Conservation (phyloP, 53 echinoderm and acorn worm genomes). For the Hippasteria phrygiana region DNA sequence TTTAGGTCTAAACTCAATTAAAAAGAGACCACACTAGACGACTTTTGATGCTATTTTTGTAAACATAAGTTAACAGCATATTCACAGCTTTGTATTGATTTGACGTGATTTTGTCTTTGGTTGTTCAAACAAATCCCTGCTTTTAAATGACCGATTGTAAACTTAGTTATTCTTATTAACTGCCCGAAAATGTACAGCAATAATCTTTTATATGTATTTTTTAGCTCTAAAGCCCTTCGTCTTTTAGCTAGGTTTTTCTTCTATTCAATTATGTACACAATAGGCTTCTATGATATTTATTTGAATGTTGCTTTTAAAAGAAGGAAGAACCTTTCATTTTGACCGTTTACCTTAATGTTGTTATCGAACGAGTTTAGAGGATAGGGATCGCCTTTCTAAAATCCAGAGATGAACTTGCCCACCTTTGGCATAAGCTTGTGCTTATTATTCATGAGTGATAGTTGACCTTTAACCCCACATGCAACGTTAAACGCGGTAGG, state of each 20-base stretch:
- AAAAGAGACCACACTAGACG: not conserved
- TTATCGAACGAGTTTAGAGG: not conserved
- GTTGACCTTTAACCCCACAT: too few species aligned
- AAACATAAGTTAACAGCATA: too few species aligned
- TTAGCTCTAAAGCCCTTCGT: slow-evolving; percentile 1
- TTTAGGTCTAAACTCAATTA: too few species aligned
- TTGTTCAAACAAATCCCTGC: not conserved
- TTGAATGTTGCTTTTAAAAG: slow-evolving; percentile 36
- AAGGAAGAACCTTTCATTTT: not conserved
- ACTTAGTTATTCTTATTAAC: not conserved
- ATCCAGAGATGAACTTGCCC: not conserved
- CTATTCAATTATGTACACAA: slow-evolving; percentile 52
- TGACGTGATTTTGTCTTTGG: not conserved
- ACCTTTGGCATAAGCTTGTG: too few species aligned
- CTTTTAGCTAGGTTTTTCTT: not conserved
- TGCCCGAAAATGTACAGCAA: slow-evolving; percentile 39
- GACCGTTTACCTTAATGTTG: not conserved
- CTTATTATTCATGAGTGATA: too few species aligned
- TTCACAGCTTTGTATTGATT: too few species aligned
- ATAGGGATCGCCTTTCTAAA: not conserved
- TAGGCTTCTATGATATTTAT: slow-evolving; percentile 59
- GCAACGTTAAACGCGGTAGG: too few species aligned
- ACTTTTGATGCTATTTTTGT: not conserved
- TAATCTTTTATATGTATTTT: slow-evolving; percentile 31
- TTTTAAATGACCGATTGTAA: not conserved